A percentile compares a stretch with the other conserved stretches of the same genome.
Conservation (phyloP, 2,113 vertebrate genomes). For the Carlito syrichta region DNA sequence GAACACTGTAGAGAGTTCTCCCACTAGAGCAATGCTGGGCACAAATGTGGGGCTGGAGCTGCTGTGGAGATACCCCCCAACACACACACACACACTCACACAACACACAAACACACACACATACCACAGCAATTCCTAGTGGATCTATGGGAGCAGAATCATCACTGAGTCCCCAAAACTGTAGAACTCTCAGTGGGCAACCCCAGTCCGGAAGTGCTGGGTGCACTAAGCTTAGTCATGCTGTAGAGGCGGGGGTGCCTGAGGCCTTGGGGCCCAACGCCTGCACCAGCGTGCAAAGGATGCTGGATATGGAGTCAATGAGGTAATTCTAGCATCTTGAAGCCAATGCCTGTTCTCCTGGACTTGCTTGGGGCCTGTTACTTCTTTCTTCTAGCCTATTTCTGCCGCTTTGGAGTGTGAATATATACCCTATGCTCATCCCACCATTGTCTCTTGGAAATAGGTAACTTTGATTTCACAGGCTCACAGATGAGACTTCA, state of each 20-base stretch:
- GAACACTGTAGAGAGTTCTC: not conserved
- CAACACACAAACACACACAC: too few species aligned
- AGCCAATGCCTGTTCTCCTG: not conserved
- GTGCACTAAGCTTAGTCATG: too few species aligned
- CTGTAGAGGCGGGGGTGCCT: too few species aligned
- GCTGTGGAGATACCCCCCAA: too few species aligned
- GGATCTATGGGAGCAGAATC: not conserved
- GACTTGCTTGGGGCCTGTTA: not conserved
- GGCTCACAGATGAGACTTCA: too few species aligned
- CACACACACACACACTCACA: too few species aligned
- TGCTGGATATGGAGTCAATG: not conserved
- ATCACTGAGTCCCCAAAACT: too few species aligned
- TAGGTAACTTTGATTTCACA: not conserved
- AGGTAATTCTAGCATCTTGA: not conserved
- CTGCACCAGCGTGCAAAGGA: not conserved
- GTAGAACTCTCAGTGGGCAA: too few species aligned
- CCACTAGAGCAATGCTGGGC: not conserved
- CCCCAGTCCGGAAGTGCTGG: too few species aligned
- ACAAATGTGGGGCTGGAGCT: not conserved
- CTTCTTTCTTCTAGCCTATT: not conserved
- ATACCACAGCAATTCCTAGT: not conserved
- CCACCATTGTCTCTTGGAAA: too few species aligned
- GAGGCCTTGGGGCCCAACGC: not conserved
- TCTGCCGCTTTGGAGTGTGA: not conserved
- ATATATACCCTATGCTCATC: not conserved